Base-by-base conservation (phyloP, 37 sponge, comb jelly and placozoan species). In the Haliclona indistincta region DNA sequence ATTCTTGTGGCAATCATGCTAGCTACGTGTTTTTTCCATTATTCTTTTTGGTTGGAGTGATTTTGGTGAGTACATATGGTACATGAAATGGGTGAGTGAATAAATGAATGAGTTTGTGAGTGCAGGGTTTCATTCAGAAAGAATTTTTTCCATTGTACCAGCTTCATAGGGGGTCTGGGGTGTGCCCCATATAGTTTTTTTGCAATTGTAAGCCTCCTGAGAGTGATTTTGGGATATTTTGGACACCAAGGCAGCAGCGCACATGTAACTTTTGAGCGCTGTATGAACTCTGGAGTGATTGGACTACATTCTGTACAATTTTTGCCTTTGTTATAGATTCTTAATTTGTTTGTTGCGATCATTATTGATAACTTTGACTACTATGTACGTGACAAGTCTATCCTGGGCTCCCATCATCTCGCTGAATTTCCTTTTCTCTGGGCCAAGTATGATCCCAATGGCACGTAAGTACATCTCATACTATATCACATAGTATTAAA, bases 301-400 rank as follows among this genome's bases (percentile, higher is more conserved):
- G 3, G 20, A 3, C 32, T 13, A 64, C 20, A 32, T 74, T 74
- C 70, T 20, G 65, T 13, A 64, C 35, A 64, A 36, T 3, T 28
- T n/a, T 38, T 70, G 25, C 51, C 40, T 70, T 32, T 4, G 6
- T 70, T 82, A 49, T 74, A 88, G 85, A 76, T 88, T 20, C 62
- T 93, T 15, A 93, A 89, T 51, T 67, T 93, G 32, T 88, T 93
- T 88, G 87, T 93, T 29, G 91, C 93, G 1, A 81, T 93, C 33
- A 88, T 93, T 38, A 88, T 93, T 71, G 93, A 93, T 63, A 93
- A 93, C 67, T 93, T 93, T 75, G 93, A 93, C 43, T 93, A 93
- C 54, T 35, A 84, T 3, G 79, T 85, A 54, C 68, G 89, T 36
- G 93, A 93, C 68, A 83, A 58, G 70, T 84, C 89, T 2, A 84